Evolutionary conservation across 2,797 vertebrate genomes (phyloP).

Genomic region (Mallotus villosus): DNA sequence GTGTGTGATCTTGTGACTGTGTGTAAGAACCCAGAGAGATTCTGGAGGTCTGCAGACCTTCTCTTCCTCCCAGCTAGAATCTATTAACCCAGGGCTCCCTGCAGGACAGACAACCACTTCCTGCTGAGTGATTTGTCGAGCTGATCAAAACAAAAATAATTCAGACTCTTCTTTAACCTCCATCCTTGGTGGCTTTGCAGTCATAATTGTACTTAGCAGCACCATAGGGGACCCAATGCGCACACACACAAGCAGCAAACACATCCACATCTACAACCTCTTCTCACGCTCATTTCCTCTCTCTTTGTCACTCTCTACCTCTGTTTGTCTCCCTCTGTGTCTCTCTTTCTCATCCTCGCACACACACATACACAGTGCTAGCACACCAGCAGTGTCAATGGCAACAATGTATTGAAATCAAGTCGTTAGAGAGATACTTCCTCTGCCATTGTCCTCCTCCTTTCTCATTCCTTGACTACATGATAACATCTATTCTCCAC

Average conservation of each 20-base stretch:
- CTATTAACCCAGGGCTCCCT: conserved; percentile 29
- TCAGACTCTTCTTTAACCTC: conserved; percentile 46
- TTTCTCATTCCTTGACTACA: neutral
- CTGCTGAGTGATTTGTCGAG: conserved; percentile 37
- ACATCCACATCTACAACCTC: neutral
- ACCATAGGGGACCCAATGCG: neutral
- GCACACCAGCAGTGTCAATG: neutral
- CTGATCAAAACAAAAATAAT: conserved; percentile 26
- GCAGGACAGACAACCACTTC: conserved; percentile 27
- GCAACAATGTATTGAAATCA: conserved; percentile 8
- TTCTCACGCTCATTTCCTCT: no score
- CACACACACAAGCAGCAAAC: neutral
- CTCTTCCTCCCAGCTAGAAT: conserved; percentile 13
- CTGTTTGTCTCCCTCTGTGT: no score
- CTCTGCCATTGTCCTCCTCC: neutral
- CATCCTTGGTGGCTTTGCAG: conserved; percentile 40
- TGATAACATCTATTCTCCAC: neutral
- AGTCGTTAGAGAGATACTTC: conserved; percentile 4
- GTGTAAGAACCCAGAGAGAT: neutral
- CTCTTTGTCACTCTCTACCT: neutral
- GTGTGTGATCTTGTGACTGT: neutral
- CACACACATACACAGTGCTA: no score
- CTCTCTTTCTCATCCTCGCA: neutral
- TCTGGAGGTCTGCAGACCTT: conserved; percentile 6
- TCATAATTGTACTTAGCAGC: conserved; percentile 40